Percentiles rank a stretch among this genome's conserved stretches.
phyloP scores from a whole-genome alignment of 2,888 invertebrate species.

The Pristionchus mayeri region DNA sequence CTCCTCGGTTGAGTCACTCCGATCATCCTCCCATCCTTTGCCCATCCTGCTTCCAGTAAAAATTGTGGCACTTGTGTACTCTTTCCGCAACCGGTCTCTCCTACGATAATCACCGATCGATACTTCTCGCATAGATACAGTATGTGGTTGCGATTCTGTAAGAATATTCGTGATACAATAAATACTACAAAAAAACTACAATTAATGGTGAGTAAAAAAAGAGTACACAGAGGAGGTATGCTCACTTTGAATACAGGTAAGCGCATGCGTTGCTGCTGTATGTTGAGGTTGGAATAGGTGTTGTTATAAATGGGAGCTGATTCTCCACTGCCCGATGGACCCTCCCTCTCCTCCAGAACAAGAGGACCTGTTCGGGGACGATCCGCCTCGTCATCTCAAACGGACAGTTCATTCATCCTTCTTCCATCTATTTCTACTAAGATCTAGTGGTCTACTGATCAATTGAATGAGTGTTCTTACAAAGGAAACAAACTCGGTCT shows the following conservation, averaged over 20 bases:
- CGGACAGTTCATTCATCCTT: not conserved
- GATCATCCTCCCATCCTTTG: conserved; percentile 84
- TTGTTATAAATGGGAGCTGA: conserved; percentile 80
- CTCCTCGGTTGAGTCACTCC: conserved; percentile 93
- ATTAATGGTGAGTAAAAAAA: not conserved
- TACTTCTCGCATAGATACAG: conserved; percentile 90
- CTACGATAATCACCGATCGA: conserved; percentile 87
- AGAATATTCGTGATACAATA: conserved; percentile 53
- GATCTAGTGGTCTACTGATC: not conserved
- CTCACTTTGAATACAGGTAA: conserved; percentile 86
- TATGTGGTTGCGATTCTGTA: conserved; percentile 87
- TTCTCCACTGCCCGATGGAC: conserved; percentile 42
- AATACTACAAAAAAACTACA: not conserved
- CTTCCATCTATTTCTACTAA: not conserved
- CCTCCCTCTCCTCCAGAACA: conserved; percentile 59
- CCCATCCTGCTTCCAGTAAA: conserved; percentile 89
- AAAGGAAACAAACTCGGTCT: conserved; percentile 15
- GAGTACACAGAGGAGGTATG: not conserved
- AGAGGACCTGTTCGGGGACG: conserved; percentile 59
- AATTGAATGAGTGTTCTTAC: not conserved
- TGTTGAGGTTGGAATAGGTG: conserved; percentile 86
- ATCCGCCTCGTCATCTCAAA: conserved; percentile 47
- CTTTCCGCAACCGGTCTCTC: conserved; percentile 95
- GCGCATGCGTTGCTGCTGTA: conserved; percentile 88
- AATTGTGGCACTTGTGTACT: conserved; percentile 89